phyloP scores from a whole-genome alignment of 1,140 invertebrate genomes.

The Magallana ariakensis region DNA sequence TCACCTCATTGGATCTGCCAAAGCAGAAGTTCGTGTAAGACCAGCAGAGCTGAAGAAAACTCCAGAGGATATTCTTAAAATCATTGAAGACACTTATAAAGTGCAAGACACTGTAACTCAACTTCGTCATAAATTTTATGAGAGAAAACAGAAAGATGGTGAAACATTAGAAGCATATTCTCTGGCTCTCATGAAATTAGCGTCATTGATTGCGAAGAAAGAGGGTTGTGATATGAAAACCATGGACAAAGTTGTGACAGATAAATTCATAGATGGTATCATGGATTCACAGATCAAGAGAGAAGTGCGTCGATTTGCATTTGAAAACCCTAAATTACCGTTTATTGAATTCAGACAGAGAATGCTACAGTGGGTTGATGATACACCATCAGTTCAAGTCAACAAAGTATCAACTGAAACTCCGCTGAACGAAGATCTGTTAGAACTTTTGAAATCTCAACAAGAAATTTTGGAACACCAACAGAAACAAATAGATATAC shows the following conservation, averaged over 20 bases:
- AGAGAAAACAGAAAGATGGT: slow-evolving; percentile 8
- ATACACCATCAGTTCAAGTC: neutral
- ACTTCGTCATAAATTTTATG: slow-evolving; percentile 34
- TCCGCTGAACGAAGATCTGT: neutral
- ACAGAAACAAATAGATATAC: slow-evolving; percentile 9
- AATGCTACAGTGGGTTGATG: slow-evolving; percentile 12
- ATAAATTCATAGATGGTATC: slow-evolving; percentile 28
- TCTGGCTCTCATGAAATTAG: neutral
- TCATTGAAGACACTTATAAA: slow-evolving; percentile 27
- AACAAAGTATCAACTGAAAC: neutral
- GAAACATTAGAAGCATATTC: slow-evolving; percentile 22
- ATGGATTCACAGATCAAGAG: slow-evolving; percentile 5
- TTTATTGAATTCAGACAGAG: slow-evolving; percentile 37
- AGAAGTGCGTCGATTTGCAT: slow-evolving; percentile 3
- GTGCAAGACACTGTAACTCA: slow-evolving; percentile 22
- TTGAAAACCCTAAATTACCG: neutral
- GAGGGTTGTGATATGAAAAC: neutral
- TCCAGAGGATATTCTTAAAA: slow-evolving; percentile 31
- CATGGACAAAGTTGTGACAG: neutral
- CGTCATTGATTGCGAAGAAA: neutral
- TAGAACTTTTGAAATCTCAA: neutral
- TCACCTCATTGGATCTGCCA: slow-evolving; percentile 18
- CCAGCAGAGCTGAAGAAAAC: neutral
- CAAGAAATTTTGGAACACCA: neutral
- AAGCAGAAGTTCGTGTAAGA: slow-evolving; percentile 9